Base-by-base conservation (phyloP, 2,113 vertebrate species). In the Picathartes gymnocephalus region DNA sequence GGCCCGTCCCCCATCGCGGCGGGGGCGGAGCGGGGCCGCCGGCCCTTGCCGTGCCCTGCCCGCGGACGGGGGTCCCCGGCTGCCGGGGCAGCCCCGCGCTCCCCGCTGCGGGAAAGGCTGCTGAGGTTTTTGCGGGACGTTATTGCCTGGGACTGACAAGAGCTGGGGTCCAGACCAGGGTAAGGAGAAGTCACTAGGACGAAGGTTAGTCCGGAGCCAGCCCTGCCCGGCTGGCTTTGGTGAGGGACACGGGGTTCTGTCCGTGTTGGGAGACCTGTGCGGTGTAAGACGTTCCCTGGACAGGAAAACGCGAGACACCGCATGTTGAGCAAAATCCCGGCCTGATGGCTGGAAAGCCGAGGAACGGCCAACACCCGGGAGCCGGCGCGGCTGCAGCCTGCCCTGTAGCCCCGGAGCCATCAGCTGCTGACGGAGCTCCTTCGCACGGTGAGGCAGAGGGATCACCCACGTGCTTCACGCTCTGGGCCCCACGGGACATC, bases 181-280 rank as follows among this genome's bases (percentile, higher is more conserved):
- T 7, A 6, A 22, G 20, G 42, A 40, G 33, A 22, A 13, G 2
- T 3, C 3, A 11, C 18, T 16, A 14, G 9, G 56, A 61, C 13
- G 13, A 42, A 35, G 25, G 13, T 2, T 3, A 2, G 24, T 0
- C 14, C 21, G n/a, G 45, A 51, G 68, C 7, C 33, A 2, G 47
- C 23, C 47, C 30, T 12, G 42, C 9, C n/a, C 17, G 6, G 20
- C 27, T 8, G 60, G 10, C 6, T 11, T 24, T 24, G 17, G 37
- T 1, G 40, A 6, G 35, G 39, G 33, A 14, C 60, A 3, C 0
- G 17, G 42, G 17, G 31, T n/a, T 1, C 8, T 3, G 4, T 4
- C 37, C 4, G 6, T 50, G 37, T 4, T 27, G 60, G 6, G 48
- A 53, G 28, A 47, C 4, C 16, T 2, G 37, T 2, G 18, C 4